These are phyloP conservation scores for Hirundo rustica DNA, from an alignment of 2,797 vertebrate genomes.

Conservation along the genomic window DNA sequence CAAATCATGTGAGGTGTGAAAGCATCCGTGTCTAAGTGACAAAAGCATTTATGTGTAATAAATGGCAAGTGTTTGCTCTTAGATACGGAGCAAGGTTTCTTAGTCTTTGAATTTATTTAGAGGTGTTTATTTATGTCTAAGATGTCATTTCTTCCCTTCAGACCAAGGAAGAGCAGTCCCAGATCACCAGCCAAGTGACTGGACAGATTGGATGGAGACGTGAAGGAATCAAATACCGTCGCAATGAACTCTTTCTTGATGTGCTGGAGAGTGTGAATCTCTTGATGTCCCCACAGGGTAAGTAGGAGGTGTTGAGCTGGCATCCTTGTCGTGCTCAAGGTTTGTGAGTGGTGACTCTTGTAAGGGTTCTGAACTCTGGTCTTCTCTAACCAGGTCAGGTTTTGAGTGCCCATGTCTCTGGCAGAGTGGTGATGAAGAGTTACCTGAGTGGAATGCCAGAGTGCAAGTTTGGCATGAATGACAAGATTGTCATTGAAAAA, in stretches of 20 bases:
- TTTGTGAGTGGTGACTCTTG: background rate
- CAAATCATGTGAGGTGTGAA: background rate
- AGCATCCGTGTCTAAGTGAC: background rate
- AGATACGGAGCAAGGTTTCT: background rate
- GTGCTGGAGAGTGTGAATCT: slow-evolving; percentile 98
- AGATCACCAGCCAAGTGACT: slow-evolving; percentile 99
- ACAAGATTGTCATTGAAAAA: slow-evolving; percentile 99
- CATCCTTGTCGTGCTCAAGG: background rate
- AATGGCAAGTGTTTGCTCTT: background rate
- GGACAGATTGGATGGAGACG: slow-evolving; percentile 98
- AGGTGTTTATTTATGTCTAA: background rate
- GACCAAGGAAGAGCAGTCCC: slow-evolving; percentile 99
- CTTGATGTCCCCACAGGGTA: slow-evolving; percentile 98
- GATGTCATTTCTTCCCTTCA: slow-evolving; percentile 32
- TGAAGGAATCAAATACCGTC: slow-evolving; percentile 98
- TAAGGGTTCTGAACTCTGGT: background rate
- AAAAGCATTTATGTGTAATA: background rate
- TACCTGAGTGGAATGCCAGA: slow-evolving; percentile 99
- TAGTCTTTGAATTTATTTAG: background rate
- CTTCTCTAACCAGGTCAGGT: slow-evolving; percentile 87
- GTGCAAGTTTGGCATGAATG: slow-evolving; percentile 99
- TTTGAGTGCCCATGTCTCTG: slow-evolving; percentile 96
- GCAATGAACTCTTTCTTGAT: slow-evolving; percentile 96
- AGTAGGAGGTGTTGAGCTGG: background rate
- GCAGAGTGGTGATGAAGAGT: slow-evolving; percentile 99